A percentile compares a stretch with the other conserved stretches of the same genome.
These are phyloP conservation scores for Drepana falcataria DNA, from an alignment of 2,888 invertebrate genomes.

Conservation along the genomic window DNA sequence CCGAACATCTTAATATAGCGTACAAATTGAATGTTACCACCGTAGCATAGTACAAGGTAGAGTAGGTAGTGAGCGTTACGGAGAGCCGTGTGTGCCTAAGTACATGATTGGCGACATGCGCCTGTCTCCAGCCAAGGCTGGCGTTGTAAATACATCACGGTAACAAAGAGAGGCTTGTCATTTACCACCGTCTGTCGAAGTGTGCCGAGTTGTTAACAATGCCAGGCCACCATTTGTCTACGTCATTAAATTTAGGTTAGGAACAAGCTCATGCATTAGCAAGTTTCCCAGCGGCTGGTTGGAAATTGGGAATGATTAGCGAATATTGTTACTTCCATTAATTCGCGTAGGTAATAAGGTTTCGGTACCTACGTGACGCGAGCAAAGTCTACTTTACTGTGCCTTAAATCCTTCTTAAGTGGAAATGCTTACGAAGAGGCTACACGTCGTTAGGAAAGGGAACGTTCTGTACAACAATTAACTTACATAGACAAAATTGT, in stretches of 20 bases:
- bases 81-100: too few species aligned
- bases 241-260: background rate
- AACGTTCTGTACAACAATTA: too few species aligned
- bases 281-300: background rate
- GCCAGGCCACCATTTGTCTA: background rate
- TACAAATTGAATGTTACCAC: too few species aligned
- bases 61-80: too few species aligned
- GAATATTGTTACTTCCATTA: background rate
- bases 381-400: too few species aligned
- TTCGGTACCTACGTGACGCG: too few species aligned
- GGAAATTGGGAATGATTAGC: background rate
- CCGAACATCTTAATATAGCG: too few species aligned
- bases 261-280: background rate
- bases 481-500: too few species aligned
- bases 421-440: too few species aligned
- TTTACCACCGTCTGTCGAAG: background rate
- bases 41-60: too few species aligned
- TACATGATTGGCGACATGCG: background rate
- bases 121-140: background rate
- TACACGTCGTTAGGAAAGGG: too few species aligned
- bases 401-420: too few species aligned
- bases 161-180: background rate
- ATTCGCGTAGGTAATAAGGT: background rate
- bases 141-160: background rate
- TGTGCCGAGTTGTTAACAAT: background rate